Evolutionary conservation across 2,888 invertebrate species (phyloP).

Genomic region (Adelognathus sp.): DNA sequence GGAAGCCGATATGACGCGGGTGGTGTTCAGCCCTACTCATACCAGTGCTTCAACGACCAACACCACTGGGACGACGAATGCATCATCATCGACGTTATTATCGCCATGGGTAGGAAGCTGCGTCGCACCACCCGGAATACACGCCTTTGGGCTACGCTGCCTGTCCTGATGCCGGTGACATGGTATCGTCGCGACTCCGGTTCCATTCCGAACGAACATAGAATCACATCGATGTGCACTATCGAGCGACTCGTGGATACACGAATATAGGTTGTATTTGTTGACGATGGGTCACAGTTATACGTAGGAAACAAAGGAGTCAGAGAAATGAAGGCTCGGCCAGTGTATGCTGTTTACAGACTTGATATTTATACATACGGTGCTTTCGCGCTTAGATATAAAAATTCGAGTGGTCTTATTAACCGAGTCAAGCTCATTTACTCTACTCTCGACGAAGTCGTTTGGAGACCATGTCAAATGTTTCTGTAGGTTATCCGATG

Average conservation of each 20-base stretch:
- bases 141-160: constrained; percentile 6
- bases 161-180: constrained; percentile 39
- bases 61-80: not conserved
- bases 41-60: not conserved
- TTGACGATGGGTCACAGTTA: constrained; percentile 2
- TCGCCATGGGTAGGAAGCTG: constrained; percentile 22
- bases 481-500: too few species aligned
- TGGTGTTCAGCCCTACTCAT: not conserved
- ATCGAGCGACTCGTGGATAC: not conserved
- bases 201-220: constrained; percentile 66
- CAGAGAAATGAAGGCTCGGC: not conserved
- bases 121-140: constrained; percentile 3
- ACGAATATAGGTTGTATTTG: not conserved
- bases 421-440: too few species aligned
- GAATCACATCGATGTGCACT: not conserved
- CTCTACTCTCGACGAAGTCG: too few species aligned
- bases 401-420: not conserved
- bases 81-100: constrained; percentile 38
- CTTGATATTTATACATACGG: not conserved
- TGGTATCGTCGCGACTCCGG: constrained; percentile 73
- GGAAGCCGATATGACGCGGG: not conserved
- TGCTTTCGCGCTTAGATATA: too few species aligned
- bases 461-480: too few species aligned
- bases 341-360: not conserved
- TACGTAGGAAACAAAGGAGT: not conserved